A percentile compares a stretch with the other conserved stretches of the same genome.
Evolutionary conservation across 2,797 vertebrate species (phyloP).

Genomic region (Hippocampus kuda): DNA sequence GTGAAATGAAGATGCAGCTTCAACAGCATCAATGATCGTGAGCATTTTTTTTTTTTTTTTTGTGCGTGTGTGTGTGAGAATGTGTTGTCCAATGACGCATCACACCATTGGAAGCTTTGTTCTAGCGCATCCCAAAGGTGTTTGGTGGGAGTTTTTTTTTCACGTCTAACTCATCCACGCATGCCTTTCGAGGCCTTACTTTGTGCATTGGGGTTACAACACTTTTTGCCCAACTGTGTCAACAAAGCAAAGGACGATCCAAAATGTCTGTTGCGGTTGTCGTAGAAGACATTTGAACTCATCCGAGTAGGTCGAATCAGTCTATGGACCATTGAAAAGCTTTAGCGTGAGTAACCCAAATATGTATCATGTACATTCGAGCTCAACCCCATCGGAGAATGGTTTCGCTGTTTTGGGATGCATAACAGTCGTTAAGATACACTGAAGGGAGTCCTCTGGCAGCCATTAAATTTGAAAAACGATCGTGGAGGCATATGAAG

Average conservation of each 20-base stretch:
- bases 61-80: background rate
- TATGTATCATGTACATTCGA: no score
- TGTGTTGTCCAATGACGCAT: background rate
- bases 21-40: background rate
- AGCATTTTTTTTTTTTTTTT: background rate
- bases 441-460: no score
- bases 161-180: background rate
- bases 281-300: background rate
- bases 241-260: background rate
- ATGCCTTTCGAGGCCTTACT: background rate
- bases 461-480: no score
- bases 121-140: background rate
- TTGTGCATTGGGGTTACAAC: background rate
- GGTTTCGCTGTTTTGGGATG: no score
- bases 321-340: background rate
- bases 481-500: no score
- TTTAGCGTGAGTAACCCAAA: background rate
- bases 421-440: no score
- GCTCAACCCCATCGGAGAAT: no score
- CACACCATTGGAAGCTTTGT: background rate
- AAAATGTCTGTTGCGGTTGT: background rate
- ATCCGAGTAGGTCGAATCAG: background rate
- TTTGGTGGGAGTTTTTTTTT: background rate
- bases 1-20: slow-evolving; percentile 27
- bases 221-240: background rate